Percentiles rank a stretch among this genome's conserved stretches.
These are phyloP conservation scores for Anniella stebbinsi DNA, from an alignment of 2,797 vertebrate species.

Conservation along the genomic window DNA sequence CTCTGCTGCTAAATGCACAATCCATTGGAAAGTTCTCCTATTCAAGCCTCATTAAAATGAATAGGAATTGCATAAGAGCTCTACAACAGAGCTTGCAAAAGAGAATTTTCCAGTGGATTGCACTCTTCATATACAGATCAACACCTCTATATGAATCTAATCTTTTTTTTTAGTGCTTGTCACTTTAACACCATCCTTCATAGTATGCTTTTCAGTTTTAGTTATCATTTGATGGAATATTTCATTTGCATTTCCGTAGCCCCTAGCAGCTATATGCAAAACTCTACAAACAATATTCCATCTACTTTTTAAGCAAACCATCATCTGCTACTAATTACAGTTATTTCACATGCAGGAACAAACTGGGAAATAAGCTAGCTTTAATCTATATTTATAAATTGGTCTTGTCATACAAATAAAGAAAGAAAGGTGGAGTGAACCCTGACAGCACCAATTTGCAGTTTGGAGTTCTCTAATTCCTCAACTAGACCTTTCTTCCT, in stretches of 20 bases:
- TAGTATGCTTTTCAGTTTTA: neutral
- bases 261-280: neutral
- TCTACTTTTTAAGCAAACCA: neutral
- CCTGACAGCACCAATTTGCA: neutral
- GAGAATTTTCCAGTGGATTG: neutral
- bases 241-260: neutral
- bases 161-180: too few relatives aligned
- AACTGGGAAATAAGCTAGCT: neutral
- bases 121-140: constrained; percentile 78
- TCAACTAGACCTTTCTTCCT: neutral
- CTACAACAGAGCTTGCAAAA: neutral
- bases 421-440: neutral
- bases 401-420: neutral
- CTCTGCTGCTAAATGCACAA: constrained; percentile 79
- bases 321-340: neutral
- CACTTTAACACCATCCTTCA: neutral
- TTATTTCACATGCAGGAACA: neutral
- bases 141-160: neutral
- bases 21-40: neutral
- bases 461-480: neutral
- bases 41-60: neutral
- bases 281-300: neutral
- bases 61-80: neutral
- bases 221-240: neutral
- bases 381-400: neutral